Conservation (phyloP, 2,888 invertebrate species). For the Hybos culiciformis region DNA sequence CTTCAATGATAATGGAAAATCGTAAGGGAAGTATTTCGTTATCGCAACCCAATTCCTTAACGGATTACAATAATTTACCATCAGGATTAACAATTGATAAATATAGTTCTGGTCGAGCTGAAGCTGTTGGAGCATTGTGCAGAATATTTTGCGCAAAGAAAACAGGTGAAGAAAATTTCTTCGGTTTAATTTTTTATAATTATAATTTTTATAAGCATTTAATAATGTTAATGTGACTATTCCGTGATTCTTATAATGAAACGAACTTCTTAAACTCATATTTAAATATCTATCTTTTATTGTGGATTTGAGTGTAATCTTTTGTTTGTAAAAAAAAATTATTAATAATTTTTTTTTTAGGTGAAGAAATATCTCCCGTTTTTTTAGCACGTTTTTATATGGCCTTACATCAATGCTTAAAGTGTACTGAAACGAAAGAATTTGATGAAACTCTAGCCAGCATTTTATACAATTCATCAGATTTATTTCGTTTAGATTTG, state of each 20-base stretch:
- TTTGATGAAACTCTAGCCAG: slow-evolving; percentile 72
- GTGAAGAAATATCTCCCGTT: slow-evolving; percentile 70
- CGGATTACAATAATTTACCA: slow-evolving; percentile 53
- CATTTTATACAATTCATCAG: slow-evolving; percentile 71
- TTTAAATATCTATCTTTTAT: too few relatives aligned
- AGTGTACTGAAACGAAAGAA: slow-evolving; percentile 49
- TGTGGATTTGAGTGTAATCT: too few relatives aligned
- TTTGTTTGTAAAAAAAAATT: too few relatives aligned
- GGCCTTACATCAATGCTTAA: slow-evolving; percentile 75
- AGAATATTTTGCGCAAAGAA: slow-evolving; percentile 92
- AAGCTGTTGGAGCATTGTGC: slow-evolving; percentile 89
- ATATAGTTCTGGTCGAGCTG: slow-evolving; percentile 77
- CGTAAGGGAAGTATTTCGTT: slow-evolving; percentile 40
- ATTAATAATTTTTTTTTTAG: too few relatives aligned
- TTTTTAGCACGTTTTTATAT: slow-evolving; percentile 91
- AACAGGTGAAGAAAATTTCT: slow-evolving; percentile 84
- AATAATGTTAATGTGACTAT: too few relatives aligned
- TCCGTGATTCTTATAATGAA: too few relatives aligned
- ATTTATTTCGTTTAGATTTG: slow-evolving; percentile 81
- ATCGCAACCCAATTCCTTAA: slow-evolving; percentile 50
- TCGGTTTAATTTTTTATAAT: too few relatives aligned
- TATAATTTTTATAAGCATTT: too few relatives aligned
- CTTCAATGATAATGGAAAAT: slow-evolving; percentile 50
- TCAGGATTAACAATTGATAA: slow-evolving; percentile 58
- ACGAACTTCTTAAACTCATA: too few relatives aligned